Evolutionary conservation across 2,113 vertebrate genomes (phyloP).

Genomic region (Crotalus tigris): DNA sequence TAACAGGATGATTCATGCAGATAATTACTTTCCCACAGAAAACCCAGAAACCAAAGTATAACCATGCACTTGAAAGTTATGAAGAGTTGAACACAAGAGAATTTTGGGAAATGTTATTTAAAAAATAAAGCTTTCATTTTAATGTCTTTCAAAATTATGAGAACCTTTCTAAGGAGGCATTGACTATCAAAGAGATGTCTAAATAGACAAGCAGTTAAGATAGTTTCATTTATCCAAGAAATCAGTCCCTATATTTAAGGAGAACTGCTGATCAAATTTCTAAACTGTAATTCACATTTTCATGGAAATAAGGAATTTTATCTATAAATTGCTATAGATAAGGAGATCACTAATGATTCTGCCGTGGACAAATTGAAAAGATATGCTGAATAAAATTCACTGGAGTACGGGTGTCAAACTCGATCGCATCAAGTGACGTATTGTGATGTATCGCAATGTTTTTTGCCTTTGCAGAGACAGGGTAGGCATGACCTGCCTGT

Average conservation of each 20-base stretch:
- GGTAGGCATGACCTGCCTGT: too few species aligned
- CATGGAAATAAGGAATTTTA: too few species aligned
- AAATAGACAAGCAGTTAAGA: neutral
- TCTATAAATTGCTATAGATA: neutral
- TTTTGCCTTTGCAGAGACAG: too few species aligned
- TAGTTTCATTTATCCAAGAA: neutral
- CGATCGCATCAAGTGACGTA: too few species aligned
- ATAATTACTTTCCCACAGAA: neutral
- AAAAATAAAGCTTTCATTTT: neutral
- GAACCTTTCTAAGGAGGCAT: neutral
- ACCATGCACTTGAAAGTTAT: neutral
- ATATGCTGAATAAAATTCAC: neutral
- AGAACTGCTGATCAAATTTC: neutral
- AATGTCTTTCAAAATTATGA: neutral
- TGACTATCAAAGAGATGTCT: neutral
- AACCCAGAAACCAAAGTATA: neutral
- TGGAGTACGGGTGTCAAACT: neutral
- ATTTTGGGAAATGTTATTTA: neutral
- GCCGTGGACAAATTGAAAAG: neutral
- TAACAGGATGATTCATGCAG: neutral
- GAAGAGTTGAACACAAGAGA: neutral
- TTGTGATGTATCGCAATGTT: too few species aligned
- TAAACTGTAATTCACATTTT: neutral
- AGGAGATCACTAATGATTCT: neutral
- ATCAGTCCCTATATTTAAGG: neutral